Evolutionary conservation across 2,113 vertebrate genomes (phyloP), one percentile per base, ranked within the genome.

Genomic region (Entosphenus tridentatus): DNA sequence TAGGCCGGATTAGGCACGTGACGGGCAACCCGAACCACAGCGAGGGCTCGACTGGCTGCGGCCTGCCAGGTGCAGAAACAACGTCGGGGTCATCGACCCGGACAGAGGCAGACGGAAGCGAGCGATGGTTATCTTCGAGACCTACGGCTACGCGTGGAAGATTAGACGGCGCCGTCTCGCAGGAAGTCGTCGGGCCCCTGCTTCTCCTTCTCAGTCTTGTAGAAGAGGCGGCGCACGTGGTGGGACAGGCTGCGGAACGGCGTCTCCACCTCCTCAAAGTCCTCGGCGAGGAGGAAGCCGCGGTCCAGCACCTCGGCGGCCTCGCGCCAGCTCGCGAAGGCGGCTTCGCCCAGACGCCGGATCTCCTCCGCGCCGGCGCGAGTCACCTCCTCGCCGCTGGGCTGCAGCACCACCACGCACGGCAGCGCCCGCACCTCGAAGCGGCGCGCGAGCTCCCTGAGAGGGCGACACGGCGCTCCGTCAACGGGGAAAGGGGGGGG

Each of bases 241-340:
- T 92, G 82, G 0, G 76, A 88, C 71, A 85, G 55, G 76, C 86
- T 92, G 7, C 83, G 80, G 68, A 78, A 76, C 57, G 75, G 74
- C 39, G 39, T 39, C 39, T 39, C 39, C 6, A 73, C 69, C 1
- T 81, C 76, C 1, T 87, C 84, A 5, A 78, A 80, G 70, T 88
- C 86, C 71, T 90, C 81, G 0, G 78, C 80, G 75, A 78, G 73
- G 73, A 82, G 78, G 73, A 95, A 93, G 77, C 76, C 88, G 62
- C 87, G 80, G 73, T 91, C 86, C 11, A 89, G 78, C 67, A 92
- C 73, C 70, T 89, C 83, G 0, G 87, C 80, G 0, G 81, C 84
- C 72, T 90, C 88, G 73, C 83, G 83, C 88, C 89, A 93, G 80
- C 83, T 88, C 62, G 69, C 74, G 78, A 83, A 92, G 76, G 88